These are phyloP conservation scores for Dendrolimus pini DNA, from an alignment of 2,888 invertebrate genomes.

Conservation along the genomic window DNA sequence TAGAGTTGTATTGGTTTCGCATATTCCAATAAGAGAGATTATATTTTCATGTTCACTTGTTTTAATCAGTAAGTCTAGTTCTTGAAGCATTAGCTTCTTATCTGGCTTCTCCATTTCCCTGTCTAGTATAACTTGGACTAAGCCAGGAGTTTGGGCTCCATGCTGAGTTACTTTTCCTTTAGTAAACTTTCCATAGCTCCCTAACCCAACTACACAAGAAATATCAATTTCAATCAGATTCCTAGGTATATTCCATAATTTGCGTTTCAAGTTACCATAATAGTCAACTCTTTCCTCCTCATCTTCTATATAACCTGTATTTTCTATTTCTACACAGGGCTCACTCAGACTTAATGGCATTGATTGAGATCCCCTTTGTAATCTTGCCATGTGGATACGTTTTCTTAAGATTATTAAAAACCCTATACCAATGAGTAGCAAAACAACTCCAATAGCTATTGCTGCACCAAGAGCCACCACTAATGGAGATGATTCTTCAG, in stretches of 20 bases:
- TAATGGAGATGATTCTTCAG: slow-evolving; percentile 62
- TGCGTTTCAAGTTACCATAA: slow-evolving; percentile 84
- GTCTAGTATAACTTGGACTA: slow-evolving; percentile 82
- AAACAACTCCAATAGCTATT: slow-evolving; percentile 83
- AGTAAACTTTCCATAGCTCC: slow-evolving; percentile 87
- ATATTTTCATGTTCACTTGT: slow-evolving; percentile 83
- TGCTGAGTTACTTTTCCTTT: slow-evolving; percentile 82
- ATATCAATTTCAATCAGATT: slow-evolving; percentile 84
- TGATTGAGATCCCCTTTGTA: slow-evolving; percentile 66
- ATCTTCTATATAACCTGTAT: slow-evolving; percentile 85
- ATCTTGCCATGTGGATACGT: slow-evolving; percentile 56
- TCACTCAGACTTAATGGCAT: slow-evolving; percentile 86
- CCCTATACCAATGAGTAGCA: slow-evolving; percentile 80
- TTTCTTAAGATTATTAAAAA: slow-evolving; percentile 78
- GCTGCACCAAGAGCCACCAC: slow-evolving; percentile 74
- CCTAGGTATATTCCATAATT: slow-evolving; percentile 83
- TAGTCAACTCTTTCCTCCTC: slow-evolving; percentile 82
- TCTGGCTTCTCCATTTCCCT: slow-evolving; percentile 69
- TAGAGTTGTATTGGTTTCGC: slow-evolving; percentile 85
- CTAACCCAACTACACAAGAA: slow-evolving; percentile 82
- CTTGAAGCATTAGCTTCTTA: slow-evolving; percentile 78
- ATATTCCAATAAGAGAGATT: slow-evolving; percentile 85
- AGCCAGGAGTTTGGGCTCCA: slow-evolving; percentile 64
- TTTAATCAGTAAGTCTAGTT: slow-evolving; percentile 83
- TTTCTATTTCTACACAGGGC: slow-evolving; percentile 88